phyloP scores from a whole-genome alignment of 2,888 invertebrate species.

The Diarsia mendica region DNA sequence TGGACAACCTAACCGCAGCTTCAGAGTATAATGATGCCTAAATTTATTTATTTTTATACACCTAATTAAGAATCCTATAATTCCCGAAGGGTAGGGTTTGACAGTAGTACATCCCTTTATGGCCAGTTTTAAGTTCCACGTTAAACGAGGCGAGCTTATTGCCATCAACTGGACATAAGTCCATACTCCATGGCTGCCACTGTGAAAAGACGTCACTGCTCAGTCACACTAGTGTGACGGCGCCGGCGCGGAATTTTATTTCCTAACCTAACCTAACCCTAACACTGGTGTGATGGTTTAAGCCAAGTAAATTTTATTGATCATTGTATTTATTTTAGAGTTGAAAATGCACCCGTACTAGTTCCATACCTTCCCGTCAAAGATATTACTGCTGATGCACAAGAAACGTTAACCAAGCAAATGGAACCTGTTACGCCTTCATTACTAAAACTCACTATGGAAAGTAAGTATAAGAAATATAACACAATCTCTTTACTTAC shows the following conservation, averaged over 20 bases:
- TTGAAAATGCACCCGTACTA: conserved; percentile 74
- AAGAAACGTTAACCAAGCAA: conserved; percentile 71
- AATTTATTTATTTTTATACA: neutral
- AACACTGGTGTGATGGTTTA: no score
- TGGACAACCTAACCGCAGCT: conserved; percentile 76
- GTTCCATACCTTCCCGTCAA: conserved; percentile 78
- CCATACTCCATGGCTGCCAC: neutral
- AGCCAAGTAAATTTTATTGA: neutral
- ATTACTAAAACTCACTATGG: conserved; percentile 73
- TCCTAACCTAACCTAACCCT: no score
- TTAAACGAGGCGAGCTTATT: neutral
- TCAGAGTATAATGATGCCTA: conserved; percentile 72
- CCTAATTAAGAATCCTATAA: neutral
- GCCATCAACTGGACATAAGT: neutral
- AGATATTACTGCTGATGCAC: conserved; percentile 80
- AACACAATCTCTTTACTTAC: neutral
- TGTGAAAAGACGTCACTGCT: neutral
- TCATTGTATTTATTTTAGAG: conserved; percentile 62
- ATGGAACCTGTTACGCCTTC: conserved; percentile 72
- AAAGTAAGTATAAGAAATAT: conserved; percentile 68
- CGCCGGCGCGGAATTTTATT: no score
- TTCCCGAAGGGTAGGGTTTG: neutral
- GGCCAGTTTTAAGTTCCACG: neutral
- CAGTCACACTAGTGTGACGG: no score
- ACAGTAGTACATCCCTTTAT: neutral